Evolutionary conservation across 2,888 invertebrate genomes (phyloP).

Genomic region (Ichneumon xanthorius): DNA sequence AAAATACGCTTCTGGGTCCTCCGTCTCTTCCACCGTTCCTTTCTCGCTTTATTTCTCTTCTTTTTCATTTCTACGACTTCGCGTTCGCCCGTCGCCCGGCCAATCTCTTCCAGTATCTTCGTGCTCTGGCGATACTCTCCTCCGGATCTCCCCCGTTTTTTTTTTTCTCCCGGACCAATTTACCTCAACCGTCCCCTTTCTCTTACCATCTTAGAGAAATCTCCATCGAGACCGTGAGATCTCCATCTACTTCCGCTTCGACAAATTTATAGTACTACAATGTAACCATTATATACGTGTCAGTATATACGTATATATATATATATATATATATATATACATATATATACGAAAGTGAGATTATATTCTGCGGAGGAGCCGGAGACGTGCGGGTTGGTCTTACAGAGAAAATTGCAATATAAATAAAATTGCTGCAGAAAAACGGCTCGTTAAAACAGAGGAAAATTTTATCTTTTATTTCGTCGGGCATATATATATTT

Average conservation of each 20-base stretch:
- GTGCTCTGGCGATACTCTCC: slow-evolving; percentile 24
- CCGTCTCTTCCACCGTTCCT: neutral
- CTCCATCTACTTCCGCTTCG: slow-evolving; percentile 53
- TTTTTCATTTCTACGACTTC: slow-evolving; percentile 16
- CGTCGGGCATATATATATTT: neutral
- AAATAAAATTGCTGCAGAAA: neutral
- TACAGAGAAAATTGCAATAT: slow-evolving; percentile 14
- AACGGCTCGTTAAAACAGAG: slow-evolving; percentile 36
- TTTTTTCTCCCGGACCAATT: slow-evolving; percentile 46
- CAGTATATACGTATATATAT: too few relatives aligned
- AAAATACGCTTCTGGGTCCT: slow-evolving; percentile 32
- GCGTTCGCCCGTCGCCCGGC: slow-evolving; percentile 9
- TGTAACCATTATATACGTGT: neutral
- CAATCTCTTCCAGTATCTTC: slow-evolving; percentile 47
- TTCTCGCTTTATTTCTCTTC: slow-evolving; percentile 26
- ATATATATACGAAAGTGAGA: neutral
- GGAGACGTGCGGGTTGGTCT: slow-evolving; percentile 10
- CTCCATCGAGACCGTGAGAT: slow-evolving; percentile 48
- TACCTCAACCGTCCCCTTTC: slow-evolving; percentile 37
- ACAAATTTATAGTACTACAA: slow-evolving; percentile 36
- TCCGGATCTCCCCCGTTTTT: neutral
- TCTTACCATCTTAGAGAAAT: slow-evolving; percentile 43
- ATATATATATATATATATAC: too few relatives aligned
- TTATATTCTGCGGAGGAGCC: neutral
- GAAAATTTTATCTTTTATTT: slow-evolving; percentile 35